Evolutionary conservation across 1,140 invertebrate genomes (phyloP).

Genomic region (Megalopta genalis): DNA sequence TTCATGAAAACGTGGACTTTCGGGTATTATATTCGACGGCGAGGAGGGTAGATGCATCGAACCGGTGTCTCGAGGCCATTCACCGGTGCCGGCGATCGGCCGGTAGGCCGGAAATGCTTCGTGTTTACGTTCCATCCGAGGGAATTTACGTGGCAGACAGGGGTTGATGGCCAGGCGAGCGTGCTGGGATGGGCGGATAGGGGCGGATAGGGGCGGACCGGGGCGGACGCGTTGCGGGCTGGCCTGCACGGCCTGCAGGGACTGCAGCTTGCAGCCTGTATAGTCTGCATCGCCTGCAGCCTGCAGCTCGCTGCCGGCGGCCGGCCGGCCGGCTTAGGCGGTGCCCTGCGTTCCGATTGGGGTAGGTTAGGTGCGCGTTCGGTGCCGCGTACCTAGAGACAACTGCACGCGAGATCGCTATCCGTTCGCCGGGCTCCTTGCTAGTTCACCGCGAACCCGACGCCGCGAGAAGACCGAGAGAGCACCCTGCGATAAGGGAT

Average conservation of each 20-base stretch:
- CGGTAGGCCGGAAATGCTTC: not conserved
- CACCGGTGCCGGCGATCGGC: not conserved
- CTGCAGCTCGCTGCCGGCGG: too few relatives aligned
- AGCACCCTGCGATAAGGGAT: not conserved
- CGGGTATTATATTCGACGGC: too few relatives aligned
- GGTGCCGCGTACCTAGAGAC: not conserved
- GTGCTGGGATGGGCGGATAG: not conserved
- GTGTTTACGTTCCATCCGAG: constrained; percentile 15
- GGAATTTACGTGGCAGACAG: not conserved
- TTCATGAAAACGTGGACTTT: too few relatives aligned
- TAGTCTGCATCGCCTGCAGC: not conserved
- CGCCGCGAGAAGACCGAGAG: not conserved
- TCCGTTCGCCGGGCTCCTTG: not conserved
- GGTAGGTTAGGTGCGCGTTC: constrained; percentile 48
- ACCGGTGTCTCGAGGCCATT: too few relatives aligned
- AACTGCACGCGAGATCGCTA: constrained; percentile 50
- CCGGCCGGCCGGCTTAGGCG: constrained; percentile 42
- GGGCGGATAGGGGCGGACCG: not conserved
- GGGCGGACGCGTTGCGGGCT: too few relatives aligned
- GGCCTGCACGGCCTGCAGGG: not conserved
- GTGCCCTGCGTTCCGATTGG: constrained; percentile 33
- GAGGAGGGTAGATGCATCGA: not conserved
- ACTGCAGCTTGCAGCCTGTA: not conserved
- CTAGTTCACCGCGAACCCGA: not conserved
- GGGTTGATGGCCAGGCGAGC: constrained; percentile 14